phyloP scores from a whole-genome alignment of 2,888 invertebrate genomes.

The Dexiosoma caninum region DNA sequence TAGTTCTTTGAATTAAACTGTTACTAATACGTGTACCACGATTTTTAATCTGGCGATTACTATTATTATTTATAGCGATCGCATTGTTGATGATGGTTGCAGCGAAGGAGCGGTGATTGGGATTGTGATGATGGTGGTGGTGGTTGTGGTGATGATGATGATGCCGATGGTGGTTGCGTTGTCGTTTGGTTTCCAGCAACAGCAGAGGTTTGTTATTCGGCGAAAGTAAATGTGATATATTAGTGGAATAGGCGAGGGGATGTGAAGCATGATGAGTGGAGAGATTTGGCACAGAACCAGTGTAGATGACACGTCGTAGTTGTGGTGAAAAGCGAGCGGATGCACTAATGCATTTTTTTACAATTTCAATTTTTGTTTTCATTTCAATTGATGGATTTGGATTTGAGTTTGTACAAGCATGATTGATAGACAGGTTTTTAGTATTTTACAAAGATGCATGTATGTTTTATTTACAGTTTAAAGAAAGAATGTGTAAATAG shows the following conservation, averaged over 20 bases:
- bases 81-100: constrained; percentile 56
- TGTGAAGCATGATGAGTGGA: constrained; percentile 67
- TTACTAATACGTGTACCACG: constrained; percentile 73
- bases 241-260: constrained; percentile 68
- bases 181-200: constrained; percentile 71
- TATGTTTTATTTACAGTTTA: constrained; percentile 13
- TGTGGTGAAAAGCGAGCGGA: constrained; percentile 75
- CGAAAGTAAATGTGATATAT: constrained; percentile 73
- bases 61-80: constrained; percentile 65
- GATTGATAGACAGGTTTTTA: constrained; percentile 33
- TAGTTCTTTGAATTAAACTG: constrained; percentile 74
- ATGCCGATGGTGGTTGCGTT: constrained; percentile 70
- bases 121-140: constrained; percentile 62
- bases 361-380: constrained; percentile 9
- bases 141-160: constrained; percentile 67
- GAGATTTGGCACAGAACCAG: constrained; percentile 82
- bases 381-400: constrained; percentile 33
- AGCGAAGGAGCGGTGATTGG: constrained; percentile 66
- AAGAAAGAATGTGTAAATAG: neutral
- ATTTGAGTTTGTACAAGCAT: constrained; percentile 37
- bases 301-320: constrained; percentile 77
- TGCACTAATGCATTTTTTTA: constrained; percentile 69
- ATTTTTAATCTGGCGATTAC: constrained; percentile 71
- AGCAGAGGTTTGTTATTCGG: constrained; percentile 71
- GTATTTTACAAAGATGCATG: constrained; percentile 12